Evolutionary conservation across 1,140 invertebrate genomes (phyloP), one percentile per base, ranked within the genome.

Genomic region (Aphis craccivora): DNA sequence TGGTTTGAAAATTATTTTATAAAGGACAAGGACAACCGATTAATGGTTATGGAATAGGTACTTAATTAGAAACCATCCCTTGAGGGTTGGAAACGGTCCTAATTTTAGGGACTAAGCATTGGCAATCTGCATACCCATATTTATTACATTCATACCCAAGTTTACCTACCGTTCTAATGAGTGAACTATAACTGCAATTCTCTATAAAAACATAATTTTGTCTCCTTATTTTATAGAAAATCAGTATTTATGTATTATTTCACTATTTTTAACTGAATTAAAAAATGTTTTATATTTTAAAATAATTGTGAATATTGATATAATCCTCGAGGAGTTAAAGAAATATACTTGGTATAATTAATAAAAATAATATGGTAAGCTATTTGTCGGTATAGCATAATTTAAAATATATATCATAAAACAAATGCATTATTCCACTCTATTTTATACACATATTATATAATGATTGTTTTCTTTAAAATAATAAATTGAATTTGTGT

Each of bases 51-150:
- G 89, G 37, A 67, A 90, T 90, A 43, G 89, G 89, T 90, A 90
- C 89, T 90, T 67, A 90, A 90, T 90, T 90, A 90, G 55, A 67
- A 40, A 90, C 55, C 40, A 25, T 90, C 30, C 89, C 89, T 55
- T 2, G 23, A 67, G 89, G 89, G 55, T 90, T 67, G 25, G 89
- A 43, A 90, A 90, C 55, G 55, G 89, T 90, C 55, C 89, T 90
- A 90, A 90, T 67, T 90, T 67, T 90, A 60, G 89, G 89, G 89
- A 90, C 55, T 90, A 90, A 90, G 67, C 89, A 90, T 67, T 67
- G 89, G 55, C 89, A 90, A 90, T 90, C 89, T 90, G 55, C 89
- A 90, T 67, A 90, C 89, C 89, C 88, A 67, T 90, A 90, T 90
- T 67, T 90, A 90, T 90, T 60, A 43, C 40, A 90, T 67, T 90